phyloP scores from a whole-genome alignment of 2,113 vertebrate genomes.

The Tamias sibiricus region DNA sequence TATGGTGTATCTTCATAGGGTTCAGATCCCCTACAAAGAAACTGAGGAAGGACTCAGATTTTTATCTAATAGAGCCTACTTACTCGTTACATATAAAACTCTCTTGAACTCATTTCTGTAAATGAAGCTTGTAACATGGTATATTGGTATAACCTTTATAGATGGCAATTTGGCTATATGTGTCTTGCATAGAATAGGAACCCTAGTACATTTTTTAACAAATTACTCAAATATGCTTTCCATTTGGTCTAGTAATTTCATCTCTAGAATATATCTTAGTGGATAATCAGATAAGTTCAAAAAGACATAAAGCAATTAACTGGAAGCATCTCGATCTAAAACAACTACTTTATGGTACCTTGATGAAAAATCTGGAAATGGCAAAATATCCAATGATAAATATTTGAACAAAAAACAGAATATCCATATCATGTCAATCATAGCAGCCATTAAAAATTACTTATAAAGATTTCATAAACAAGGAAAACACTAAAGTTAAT shows the following conservation, averaged over 20 bases:
- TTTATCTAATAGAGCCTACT: constrained; percentile 2
- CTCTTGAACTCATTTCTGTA: background rate
- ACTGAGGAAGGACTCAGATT: background rate
- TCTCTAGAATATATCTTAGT: too few relatives aligned
- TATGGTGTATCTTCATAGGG: background rate
- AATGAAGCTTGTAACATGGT: background rate
- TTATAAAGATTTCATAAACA: constrained; percentile 27
- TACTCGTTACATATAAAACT: background rate
- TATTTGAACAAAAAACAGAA: constrained; percentile 6
- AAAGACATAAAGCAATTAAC: constrained; percentile 54
- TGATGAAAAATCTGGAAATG: constrained; percentile 38
- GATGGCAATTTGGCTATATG: background rate
- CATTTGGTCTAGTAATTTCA: too few relatives aligned
- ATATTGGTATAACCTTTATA: background rate
- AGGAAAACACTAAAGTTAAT: background rate
- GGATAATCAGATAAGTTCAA: constrained; percentile 34
- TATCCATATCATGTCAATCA: background rate
- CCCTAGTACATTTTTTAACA: background rate
- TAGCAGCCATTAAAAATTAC: constrained; percentile 8
- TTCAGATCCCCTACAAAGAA: background rate
- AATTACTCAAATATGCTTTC: too few relatives aligned
- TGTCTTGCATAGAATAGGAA: background rate
- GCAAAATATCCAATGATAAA: constrained; percentile 23
- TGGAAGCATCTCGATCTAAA: constrained; percentile 30
- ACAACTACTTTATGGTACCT: background rate